Evolutionary conservation across 1,140 invertebrate genomes (phyloP).

Genomic region (Drosophila leontia): DNA sequence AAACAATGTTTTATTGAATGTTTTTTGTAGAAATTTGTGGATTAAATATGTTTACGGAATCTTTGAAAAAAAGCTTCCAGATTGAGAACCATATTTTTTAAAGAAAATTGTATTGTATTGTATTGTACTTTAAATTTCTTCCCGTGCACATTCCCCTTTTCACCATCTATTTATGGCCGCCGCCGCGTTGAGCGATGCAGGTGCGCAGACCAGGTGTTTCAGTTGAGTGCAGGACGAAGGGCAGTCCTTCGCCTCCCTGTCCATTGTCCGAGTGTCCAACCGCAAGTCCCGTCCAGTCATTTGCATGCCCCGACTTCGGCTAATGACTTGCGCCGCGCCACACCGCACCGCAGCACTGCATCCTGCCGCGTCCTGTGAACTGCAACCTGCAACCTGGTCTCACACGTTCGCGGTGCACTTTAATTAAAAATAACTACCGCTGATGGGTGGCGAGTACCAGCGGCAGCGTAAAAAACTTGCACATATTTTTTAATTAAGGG

Average conservation of each 20-base stretch:
- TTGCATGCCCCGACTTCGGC: conserved; percentile 58
- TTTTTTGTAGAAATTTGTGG: background rate
- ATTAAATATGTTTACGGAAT: background rate
- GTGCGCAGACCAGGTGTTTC: conserved; percentile 17
- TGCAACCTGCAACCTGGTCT: conserved; percentile 3
- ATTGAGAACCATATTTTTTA: background rate
- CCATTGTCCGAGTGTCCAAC: conserved; percentile 18
- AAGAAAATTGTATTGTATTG: too few relatives aligned
- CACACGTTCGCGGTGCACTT: conserved; percentile 59
- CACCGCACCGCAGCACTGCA: conserved; percentile 7
- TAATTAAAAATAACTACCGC: conserved; percentile 77
- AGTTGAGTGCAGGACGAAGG: background rate
- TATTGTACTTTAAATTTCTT: background rate
- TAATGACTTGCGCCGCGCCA: conserved; percentile 41
- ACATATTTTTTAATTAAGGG: conserved; percentile 68
- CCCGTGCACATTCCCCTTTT: conserved; percentile 7
- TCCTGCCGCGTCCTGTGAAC: conserved; percentile 2
- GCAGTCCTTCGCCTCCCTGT: background rate
- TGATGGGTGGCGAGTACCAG: background rate
- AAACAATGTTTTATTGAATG: too few relatives aligned
- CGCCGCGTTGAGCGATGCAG: conserved; percentile 23
- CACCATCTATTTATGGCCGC: conserved; percentile 61
- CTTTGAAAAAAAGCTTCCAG: background rate
- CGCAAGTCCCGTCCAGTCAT: conserved; percentile 43
- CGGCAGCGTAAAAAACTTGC: conserved; percentile 6